Conservation (phyloP, 2,113 vertebrate genomes). For the Perca schrenkii region DNA sequence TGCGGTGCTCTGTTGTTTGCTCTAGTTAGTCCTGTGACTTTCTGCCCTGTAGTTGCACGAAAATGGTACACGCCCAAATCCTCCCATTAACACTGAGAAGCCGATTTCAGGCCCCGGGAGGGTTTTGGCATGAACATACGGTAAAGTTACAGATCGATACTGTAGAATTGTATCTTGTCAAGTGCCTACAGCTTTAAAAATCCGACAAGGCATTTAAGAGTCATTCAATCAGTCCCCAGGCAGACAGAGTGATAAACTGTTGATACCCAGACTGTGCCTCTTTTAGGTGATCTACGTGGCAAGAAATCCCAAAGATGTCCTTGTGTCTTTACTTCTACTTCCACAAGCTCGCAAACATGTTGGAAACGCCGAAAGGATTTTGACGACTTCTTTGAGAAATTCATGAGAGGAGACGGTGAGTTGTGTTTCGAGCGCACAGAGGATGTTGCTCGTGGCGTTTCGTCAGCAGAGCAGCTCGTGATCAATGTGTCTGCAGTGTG, state of each 20-base stretch:
- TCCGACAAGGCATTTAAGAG: neutral
- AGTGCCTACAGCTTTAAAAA: neutral
- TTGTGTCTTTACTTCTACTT: conserved; percentile 78
- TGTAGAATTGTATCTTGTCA: neutral
- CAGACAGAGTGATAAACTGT: neutral
- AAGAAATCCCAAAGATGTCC: conserved; percentile 80
- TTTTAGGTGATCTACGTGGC: conserved; percentile 79
- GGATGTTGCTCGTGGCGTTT: neutral
- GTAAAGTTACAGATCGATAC: neutral
- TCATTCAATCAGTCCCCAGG: neutral
- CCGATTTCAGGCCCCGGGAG: neutral
- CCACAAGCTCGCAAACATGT: conserved; percentile 67
- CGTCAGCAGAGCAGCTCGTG: neutral
- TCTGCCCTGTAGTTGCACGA: neutral
- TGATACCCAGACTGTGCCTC: neutral
- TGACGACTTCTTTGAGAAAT: conserved; percentile 76
- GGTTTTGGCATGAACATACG: neutral
- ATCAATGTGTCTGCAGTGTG: neutral
- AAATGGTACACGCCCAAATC: neutral
- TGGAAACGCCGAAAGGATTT: conserved; percentile 78
- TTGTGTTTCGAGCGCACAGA: too few relatives aligned
- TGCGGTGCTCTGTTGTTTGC: neutral
- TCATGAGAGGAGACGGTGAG: conserved; percentile 73
- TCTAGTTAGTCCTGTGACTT: neutral
- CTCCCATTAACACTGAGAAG: neutral